Evolutionary conservation across 2,113 vertebrate genomes (phyloP), one percentile per base, ranked within the genome.

Genomic region (Brachionichthys hirsutus): DNA sequence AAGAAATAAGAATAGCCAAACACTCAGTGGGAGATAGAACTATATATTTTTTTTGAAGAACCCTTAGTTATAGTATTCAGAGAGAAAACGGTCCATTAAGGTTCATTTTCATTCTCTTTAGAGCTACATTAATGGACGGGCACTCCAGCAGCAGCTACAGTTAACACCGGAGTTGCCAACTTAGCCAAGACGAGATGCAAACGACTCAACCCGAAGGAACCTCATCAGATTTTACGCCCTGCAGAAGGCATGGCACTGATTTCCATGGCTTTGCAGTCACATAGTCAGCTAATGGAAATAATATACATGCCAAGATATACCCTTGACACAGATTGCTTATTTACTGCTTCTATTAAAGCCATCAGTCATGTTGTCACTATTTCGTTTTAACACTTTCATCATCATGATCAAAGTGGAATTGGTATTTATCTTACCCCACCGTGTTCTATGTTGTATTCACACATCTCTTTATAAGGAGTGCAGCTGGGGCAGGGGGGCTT

Each of bases 401-500:
- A 62, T 67, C 38, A 48, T 19, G 67, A 78, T 78, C 72, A 65
- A 71, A 54, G 59, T 30, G 62, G 69, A 63, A 73, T 45, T 52
- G 61, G 70, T 79, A 55, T 83, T 70, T 82, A 75, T 79, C 51
- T 51, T 30, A 56, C 67, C 44, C 54, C 35, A 13, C 42, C 41
- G 35, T 56, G 72, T 75, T 73, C 49, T n/a, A 46, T 63, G 73
- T 67, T 54, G 63, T 67, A 75, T 80, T 77, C 73, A 80, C 62
- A 80, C 66, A 61, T 72, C 72, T 78, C 69, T 62, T 76, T 58
- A 67, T 70, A 82, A 79, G 77, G 57, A 73, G 48, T 45, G 72
- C 66, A 24, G 62, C 20, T 13, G 45, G 50, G 71, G 49, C 73
- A 75, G 11, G 12, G 35, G 72, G 79, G 70, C 62, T 34, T 54